Conservation (phyloP, 2,797 vertebrate species). For the Halcyon smyrnensis region DNA sequence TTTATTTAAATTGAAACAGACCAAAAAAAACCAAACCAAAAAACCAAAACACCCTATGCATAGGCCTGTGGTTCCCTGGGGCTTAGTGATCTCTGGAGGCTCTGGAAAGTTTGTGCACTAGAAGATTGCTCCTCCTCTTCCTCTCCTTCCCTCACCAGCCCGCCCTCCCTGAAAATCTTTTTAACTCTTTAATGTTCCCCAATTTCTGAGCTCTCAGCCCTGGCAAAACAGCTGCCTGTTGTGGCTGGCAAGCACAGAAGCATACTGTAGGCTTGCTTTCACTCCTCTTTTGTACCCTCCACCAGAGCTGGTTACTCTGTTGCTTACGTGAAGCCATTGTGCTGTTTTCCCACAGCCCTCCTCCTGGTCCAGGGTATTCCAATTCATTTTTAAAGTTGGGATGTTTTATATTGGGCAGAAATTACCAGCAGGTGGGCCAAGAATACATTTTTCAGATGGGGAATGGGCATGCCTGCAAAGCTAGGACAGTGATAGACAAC, state of each 20-base stretch:
- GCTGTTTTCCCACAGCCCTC: background rate
- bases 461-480: background rate
- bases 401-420: background rate
- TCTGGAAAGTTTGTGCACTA: background rate
- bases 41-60: background rate
- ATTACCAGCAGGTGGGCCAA: background rate
- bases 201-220: background rate
- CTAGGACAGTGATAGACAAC: background rate
- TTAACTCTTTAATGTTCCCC: background rate
- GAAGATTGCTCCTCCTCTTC: background rate
- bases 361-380: background rate
- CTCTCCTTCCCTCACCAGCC: background rate
- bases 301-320: background rate
- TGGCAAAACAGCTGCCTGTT: background rate
- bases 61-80: background rate
- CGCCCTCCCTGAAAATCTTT: background rate
- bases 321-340: background rate
- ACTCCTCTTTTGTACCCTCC: background rate
- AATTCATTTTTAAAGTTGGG: background rate
- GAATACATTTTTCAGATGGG: background rate
- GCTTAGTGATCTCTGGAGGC: constrained; percentile 11
- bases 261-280: background rate
- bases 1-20: constrained; percentile 16
- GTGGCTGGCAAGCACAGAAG: background rate
- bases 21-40: background rate